Evolutionary conservation across 2,797 vertebrate species (phyloP), one percentile per base, ranked within the genome.

Genomic region (Setipinna tenuifilis): DNA sequence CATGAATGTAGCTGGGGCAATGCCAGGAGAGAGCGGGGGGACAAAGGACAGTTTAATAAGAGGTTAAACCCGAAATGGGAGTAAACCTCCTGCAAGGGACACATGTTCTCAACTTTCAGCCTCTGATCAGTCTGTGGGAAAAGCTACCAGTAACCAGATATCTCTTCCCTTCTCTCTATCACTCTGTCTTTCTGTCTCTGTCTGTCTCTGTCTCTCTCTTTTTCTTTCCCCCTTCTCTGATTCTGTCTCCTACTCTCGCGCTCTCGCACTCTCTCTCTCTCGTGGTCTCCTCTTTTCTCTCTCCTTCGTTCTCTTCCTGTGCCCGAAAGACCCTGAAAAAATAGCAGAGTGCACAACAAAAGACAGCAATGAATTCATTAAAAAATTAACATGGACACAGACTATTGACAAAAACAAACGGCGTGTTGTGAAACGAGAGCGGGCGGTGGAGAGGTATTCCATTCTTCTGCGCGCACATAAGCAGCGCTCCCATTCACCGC

Each of bases 31-130:
- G 88, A 10, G 68, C 84, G 82, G 90, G 46, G 3, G 90, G 91
- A 95, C 93, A 94, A 97, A 94, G 95, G 94, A 94, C 93, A 95
- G 94, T 96, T 96, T 96, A 95, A 96, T 95, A 94, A 92, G 89
- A 93, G 46, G 87, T 94, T 94, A 94, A 95, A 95, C 93, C 95
- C 93, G 95, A 96, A 96, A 96, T 0, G 90, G 82, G 85, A 95
- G 94, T 93, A 94, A 96, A 96, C 91, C 93, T 92, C 94, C 95
- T 95, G 94, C 92, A 57, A 94, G 95, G 93, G 94, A 95, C 92
- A 91, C 91, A 93, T 81, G 90, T 90, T 93, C 95, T 96, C 94
- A 93, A 93, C 93, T 96, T 96, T 95, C 93, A 86, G 93, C 89
- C 92, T 94, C 94, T 94, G 95, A 96, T 95, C 94, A 94, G 94